Conservation (phyloP, 2,113 vertebrate genomes). For the Saimiri boliviensis region DNA sequence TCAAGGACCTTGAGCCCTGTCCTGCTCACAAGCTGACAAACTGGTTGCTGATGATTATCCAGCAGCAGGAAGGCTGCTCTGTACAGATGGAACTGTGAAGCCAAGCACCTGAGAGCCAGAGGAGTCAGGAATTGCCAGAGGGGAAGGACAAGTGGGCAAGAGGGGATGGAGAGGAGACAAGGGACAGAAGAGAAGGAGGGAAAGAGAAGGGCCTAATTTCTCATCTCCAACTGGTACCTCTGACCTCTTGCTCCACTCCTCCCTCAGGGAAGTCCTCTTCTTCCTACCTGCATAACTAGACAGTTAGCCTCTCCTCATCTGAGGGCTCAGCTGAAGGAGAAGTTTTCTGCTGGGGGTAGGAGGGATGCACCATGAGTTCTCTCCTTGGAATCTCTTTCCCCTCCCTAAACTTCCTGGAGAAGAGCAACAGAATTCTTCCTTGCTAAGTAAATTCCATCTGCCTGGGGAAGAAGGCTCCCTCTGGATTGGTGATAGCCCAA, state of each 20-base stretch:
- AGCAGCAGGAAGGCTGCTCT: conserved; percentile 64
- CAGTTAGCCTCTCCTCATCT: neutral
- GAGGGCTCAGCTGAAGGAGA: neutral
- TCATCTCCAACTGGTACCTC: neutral
- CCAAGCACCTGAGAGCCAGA: conserved; percentile 52
- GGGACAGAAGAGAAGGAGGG: neutral
- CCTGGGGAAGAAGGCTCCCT: neutral
- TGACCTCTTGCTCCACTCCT: neutral
- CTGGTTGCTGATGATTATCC: conserved; percentile 57
- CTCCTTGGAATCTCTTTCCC: neutral
- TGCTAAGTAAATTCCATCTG: neutral
- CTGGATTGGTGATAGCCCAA: neutral
- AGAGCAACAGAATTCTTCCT: conserved; percentile 16
- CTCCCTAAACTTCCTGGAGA: neutral
- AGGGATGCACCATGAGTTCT: neutral
- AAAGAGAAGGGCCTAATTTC: neutral
- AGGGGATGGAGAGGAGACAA: neutral
- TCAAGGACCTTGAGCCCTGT: conserved; percentile 47
- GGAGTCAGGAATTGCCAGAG: conserved; percentile 15
- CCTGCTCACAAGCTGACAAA: neutral
- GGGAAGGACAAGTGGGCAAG: conserved; percentile 49
- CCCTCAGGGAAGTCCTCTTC: neutral
- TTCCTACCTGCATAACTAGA: neutral
- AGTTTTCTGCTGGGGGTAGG: neutral
- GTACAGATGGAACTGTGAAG: conserved; percentile 61